These are phyloP conservation scores for Prionailurus viverrinus DNA, from an alignment of 2,113 vertebrate genomes.

Conservation along the genomic window DNA sequence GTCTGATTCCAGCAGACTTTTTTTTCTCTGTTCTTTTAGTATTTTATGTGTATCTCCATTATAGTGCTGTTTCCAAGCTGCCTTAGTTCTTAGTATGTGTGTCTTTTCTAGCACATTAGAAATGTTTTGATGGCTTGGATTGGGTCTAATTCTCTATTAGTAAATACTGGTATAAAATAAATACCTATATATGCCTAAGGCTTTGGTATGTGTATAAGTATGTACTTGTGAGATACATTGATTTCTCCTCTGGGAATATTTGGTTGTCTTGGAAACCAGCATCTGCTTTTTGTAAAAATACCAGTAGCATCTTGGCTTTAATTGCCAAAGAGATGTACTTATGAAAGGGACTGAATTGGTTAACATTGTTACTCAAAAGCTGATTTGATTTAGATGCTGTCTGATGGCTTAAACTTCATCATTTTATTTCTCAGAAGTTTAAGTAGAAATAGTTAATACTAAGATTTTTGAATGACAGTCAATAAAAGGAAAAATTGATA, in stretches of 20 bases:
- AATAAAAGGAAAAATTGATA: conserved; percentile 40
- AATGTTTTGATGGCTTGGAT: conserved; percentile 1
- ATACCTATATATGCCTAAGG: not conserved
- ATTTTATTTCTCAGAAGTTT: conserved; percentile 1
- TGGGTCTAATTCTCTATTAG: conserved; percentile 14
- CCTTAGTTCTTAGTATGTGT: not conserved
- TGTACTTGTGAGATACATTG: not conserved
- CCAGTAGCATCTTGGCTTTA: not conserved
- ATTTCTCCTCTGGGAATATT: not conserved
- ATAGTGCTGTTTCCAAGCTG: not conserved
- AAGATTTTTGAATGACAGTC: not conserved
- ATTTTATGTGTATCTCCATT: conserved; percentile 13
- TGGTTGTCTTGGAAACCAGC: conserved; percentile 45
- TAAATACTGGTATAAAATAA: not conserved
- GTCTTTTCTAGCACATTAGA: conserved; percentile 12
- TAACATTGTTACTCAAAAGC: conserved; percentile 24
- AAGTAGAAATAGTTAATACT: conserved; percentile 5
- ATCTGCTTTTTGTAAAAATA: conserved; percentile 28
- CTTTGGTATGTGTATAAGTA: not conserved
- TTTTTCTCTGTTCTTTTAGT: not conserved
- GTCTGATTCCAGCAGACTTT: not conserved
- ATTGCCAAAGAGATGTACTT: conserved; percentile 24
- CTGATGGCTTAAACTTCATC: conserved; percentile 38
- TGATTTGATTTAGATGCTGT: conserved; percentile 9
- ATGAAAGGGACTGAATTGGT: conserved; percentile 1